Evolutionary conservation across 1,140 invertebrate genomes (phyloP), one percentile per base, ranked within the genome.

Genomic region (Drosophila sechellia): DNA sequence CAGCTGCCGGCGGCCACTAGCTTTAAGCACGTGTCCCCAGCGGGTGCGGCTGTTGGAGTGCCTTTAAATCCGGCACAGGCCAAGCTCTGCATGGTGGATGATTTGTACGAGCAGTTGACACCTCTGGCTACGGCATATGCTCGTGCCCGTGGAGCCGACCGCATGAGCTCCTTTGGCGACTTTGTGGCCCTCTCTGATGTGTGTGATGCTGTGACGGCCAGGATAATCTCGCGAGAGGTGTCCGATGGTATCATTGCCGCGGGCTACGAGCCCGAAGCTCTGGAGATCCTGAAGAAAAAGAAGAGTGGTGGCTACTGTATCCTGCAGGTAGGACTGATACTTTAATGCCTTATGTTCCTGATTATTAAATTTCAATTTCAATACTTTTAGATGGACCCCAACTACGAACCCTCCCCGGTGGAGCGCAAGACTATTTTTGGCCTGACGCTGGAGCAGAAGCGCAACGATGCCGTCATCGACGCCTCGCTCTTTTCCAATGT

Each of bases 101-200:
- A 99, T 93, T 84, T 99, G 22, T 90, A 93, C 0, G 93, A 95
- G 22, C 93, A 94, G 53, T 92, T 99, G 48, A 96, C 97, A 5
- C 98, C 98, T 0, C 78, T 99, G n/a, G 98, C 98, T 0, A 95
- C 94, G 11, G 99, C 99, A 1, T 99, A 99, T 93, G 98, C 98
- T 0, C 93, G 98, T 68, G 99, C 98, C 0, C 94, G 99, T 93
- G 98, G 98, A 37, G 98, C 98, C 15, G 99, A 99, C 93, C 95
- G 99, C 56, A 99, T 99, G 99, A 99, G 98, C 5, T 99, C 98
- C 11, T 99, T 99, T 93, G 98, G 99, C 0, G 99, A 99, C 93
- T 99, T 99, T 92, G 95, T 99, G 40, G 98, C 98, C 11, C 91
- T 99, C 0, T 99, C 98, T 0, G 98, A 99, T 90, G 86, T 93